Conservation (phyloP, 2,888 invertebrate genomes). For the Macropis europaea region DNA sequence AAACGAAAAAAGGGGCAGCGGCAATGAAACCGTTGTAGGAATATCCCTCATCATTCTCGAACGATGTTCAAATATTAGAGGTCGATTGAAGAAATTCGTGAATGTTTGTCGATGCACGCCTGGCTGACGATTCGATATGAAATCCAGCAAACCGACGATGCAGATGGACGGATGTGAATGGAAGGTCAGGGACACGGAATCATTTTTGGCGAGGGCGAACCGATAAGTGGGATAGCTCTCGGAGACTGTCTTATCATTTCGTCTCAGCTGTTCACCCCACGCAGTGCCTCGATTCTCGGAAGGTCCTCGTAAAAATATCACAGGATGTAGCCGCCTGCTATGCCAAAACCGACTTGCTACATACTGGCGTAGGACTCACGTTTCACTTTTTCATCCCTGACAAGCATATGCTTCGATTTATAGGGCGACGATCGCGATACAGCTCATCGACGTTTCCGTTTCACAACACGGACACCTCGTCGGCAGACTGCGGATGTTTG, state of each 20-base stretch:
- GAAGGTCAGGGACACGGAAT: slow-evolving; percentile 56
- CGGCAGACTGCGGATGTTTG: too few relatives aligned
- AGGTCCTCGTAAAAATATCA: slow-evolving; percentile 74
- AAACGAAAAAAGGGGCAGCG: too few relatives aligned
- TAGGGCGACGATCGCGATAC: slow-evolving; percentile 5
- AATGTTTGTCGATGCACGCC: too few relatives aligned
- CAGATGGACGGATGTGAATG: slow-evolving; percentile 43
- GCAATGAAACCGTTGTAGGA: too few relatives aligned
- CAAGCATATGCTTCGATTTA: slow-evolving; percentile 30
- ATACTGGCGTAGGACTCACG: slow-evolving; percentile 41
- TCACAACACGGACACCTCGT: too few relatives aligned
- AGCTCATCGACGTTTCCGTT: not conserved
- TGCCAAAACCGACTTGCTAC: slow-evolving; percentile 58
- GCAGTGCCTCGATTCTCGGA: slow-evolving; percentile 69
- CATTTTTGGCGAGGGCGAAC: slow-evolving; percentile 45
- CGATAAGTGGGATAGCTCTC: slow-evolving; percentile 52
- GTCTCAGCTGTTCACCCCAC: slow-evolving; percentile 72
- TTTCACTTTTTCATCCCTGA: slow-evolving; percentile 41
- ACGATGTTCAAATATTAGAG: too few relatives aligned
- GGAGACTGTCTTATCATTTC: slow-evolving; percentile 64
- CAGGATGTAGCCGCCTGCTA: slow-evolving; percentile 66
- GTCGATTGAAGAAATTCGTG: too few relatives aligned
- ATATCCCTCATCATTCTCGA: too few relatives aligned
- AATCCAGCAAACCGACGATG: slow-evolving; percentile 19
- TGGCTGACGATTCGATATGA: slow-evolving; percentile 2